phyloP scores from a whole-genome alignment of 2,888 invertebrate genomes.

The Tupiocoris notatus region DNA sequence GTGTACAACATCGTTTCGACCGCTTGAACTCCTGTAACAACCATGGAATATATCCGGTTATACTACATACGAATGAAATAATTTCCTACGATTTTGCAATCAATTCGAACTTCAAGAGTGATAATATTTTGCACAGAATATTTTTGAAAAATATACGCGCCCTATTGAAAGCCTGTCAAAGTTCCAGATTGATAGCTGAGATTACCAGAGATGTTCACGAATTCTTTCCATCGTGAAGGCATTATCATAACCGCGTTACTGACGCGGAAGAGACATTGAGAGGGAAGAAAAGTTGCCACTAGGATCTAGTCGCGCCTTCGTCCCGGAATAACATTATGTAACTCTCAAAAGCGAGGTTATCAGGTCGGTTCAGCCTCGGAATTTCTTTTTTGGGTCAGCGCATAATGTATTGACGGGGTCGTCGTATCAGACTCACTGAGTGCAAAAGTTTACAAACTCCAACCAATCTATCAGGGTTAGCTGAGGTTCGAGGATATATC shows the following conservation, averaged over 20 bases:
- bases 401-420: not conserved
- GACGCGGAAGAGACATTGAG: not conserved
- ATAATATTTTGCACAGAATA: too few relatives aligned
- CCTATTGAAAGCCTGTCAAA: not conserved
- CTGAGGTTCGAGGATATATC: too few relatives aligned
- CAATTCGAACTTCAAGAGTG: too few relatives aligned
- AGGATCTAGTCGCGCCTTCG: not conserved
- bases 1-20: slow-evolving; percentile 49
- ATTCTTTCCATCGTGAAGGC: not conserved
- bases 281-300: not conserved
- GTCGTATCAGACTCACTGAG: not conserved
- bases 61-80: too few relatives aligned
- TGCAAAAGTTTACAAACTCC: not conserved
- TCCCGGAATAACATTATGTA: not conserved
- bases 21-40: slow-evolving; percentile 46
- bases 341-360: not conserved
- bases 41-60: not conserved
- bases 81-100: too few relatives aligned
- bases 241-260: not conserved
- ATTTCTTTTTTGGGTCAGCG: not conserved
- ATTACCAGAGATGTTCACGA: not conserved
- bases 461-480: not conserved
- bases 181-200: not conserved
- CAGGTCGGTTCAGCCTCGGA: not conserved
- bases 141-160: too few relatives aligned